phyloP scores from a whole-genome alignment of 2,797 vertebrate genomes.

The Xiphophorus birchmanni region DNA sequence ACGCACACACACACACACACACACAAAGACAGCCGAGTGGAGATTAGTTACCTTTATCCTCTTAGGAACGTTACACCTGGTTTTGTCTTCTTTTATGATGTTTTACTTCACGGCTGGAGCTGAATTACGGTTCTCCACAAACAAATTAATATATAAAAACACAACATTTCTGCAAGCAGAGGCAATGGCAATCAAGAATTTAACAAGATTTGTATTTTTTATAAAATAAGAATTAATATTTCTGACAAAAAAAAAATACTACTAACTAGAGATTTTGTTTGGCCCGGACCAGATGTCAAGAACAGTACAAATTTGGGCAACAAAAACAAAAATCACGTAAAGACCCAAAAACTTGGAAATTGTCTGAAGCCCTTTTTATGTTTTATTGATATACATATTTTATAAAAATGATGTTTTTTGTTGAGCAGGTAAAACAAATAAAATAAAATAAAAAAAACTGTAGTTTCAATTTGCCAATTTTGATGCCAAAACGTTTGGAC shows the following conservation, averaged over 20 bases:
- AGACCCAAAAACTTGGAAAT: too few relatives aligned
- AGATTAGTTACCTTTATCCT: constrained; percentile 58
- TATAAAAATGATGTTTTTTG: too few relatives aligned
- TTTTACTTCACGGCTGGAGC: not conserved
- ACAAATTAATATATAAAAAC: not conserved
- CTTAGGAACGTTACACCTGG: constrained; percentile 27
- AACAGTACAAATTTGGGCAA: not conserved
- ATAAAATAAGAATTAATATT: not conserved
- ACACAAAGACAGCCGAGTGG: constrained; percentile 37
- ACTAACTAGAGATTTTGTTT: too few relatives aligned
- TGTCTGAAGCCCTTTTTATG: too few relatives aligned
- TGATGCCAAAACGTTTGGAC: too few relatives aligned
- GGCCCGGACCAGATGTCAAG: too few relatives aligned
- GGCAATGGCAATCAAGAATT: not conserved
- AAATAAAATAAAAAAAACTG: too few relatives aligned
- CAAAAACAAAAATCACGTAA: not conserved
- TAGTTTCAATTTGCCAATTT: too few relatives aligned
- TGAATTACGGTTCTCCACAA: not conserved
- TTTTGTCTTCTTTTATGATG: constrained; percentile 10
- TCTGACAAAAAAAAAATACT: not conserved
- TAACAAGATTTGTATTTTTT: not conserved
- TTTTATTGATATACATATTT: too few relatives aligned
- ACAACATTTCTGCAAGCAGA: not conserved
- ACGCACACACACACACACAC: constrained; percentile 22
- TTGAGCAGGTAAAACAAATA: too few relatives aligned